These are phyloP conservation scores for Tyto alba DNA, from an alignment of 2,113 vertebrate genomes.

Conservation along the genomic window DNA sequence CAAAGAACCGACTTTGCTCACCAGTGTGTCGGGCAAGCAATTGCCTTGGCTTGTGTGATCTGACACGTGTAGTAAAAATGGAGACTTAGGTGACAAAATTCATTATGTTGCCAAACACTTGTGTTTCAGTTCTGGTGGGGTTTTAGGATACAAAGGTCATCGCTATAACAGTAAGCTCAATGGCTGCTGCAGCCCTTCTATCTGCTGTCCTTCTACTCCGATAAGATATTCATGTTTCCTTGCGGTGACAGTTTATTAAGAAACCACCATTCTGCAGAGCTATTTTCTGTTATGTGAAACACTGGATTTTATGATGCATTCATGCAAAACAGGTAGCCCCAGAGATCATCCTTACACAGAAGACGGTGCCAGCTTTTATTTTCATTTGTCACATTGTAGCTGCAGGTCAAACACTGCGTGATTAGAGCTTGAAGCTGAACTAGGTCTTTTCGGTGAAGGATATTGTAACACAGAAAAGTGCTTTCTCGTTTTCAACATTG, in stretches of 20 bases:
- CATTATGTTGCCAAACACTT: background rate
- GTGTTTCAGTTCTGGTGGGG: background rate
- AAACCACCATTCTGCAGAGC: background rate
- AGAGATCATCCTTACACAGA: background rate
- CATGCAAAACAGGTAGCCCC: background rate
- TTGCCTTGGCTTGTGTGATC: background rate
- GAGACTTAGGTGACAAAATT: background rate
- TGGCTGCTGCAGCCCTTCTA: background rate
- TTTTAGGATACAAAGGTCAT: background rate
- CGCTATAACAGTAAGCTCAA: background rate
- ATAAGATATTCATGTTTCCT: background rate
- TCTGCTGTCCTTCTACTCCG: background rate
- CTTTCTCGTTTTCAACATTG: background rate
- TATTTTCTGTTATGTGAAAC: background rate
- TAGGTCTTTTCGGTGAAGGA: background rate
- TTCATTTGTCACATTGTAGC: background rate
- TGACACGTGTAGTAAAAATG: accelerated
- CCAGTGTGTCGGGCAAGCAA: accelerated
- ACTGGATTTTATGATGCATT: background rate
- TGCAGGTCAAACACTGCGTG: background rate
- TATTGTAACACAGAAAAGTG: background rate
- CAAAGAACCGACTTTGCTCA: background rate
- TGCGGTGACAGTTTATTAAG: background rate
- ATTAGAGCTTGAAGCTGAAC: background rate
- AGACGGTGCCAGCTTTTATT: background rate